phyloP scores from a whole-genome alignment of 2,888 invertebrate species.

The Fabriciana adippe region DNA sequence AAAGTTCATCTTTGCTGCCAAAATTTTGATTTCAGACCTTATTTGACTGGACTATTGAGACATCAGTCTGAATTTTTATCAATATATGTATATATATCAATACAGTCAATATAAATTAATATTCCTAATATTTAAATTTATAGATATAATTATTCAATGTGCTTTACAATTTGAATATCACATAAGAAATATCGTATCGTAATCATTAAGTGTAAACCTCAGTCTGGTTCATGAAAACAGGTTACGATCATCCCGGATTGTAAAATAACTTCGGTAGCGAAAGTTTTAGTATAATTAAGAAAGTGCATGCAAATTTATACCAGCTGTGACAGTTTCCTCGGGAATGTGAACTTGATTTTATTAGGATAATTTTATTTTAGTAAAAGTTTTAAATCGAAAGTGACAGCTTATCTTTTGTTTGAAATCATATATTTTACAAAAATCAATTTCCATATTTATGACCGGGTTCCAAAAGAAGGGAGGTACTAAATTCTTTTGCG shows the following conservation, averaged over 20 bases:
- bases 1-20: too few species aligned
- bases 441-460: too few species aligned
- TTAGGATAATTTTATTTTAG: constrained; percentile 15
- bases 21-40: too few species aligned
- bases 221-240: constrained; percentile 8
- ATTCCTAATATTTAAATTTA: neutral
- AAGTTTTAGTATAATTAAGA: constrained; percentile 31
- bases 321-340: constrained; percentile 27
- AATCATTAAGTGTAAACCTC: constrained; percentile 1
- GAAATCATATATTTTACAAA: neutral
- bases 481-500: too few species aligned
- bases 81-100: too few species aligned
- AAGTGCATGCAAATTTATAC: constrained; percentile 34
- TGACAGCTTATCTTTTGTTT: constrained; percentile 16
- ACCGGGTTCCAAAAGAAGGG: too few species aligned
- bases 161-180: neutral
- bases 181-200: neutral
- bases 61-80: too few species aligned
- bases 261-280: constrained; percentile 27
- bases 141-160: neutral
- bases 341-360: constrained; percentile 24
- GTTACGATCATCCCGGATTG: constrained; percentile 19
- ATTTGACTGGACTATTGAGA: too few species aligned
- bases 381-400: constrained; percentile 22
- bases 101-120: too few species aligned